These are phyloP conservation scores for Sialis lutaria DNA, from an alignment of 2,888 invertebrate species.

Conservation along the genomic window DNA sequence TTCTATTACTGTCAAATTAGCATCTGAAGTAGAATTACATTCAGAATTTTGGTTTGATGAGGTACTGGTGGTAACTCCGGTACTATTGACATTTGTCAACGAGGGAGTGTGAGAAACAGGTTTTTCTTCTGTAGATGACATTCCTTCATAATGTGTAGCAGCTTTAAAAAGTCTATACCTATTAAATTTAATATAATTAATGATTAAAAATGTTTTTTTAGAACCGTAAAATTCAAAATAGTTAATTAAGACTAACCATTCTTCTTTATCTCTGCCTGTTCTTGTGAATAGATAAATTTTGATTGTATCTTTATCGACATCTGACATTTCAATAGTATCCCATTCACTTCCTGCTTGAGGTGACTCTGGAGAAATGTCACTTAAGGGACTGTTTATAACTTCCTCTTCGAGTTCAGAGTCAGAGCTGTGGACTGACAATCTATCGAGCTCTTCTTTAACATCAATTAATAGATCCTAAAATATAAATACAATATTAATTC, in stretches of 20 bases:
- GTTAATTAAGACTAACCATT: slow-evolving; percentile 43
- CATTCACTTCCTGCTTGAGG: not conserved
- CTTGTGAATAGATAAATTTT: slow-evolving; percentile 49
- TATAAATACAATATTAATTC: no score
- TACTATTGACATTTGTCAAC: no score
- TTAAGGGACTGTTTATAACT: no score
- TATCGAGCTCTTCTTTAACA: no score
- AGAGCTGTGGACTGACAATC: no score
- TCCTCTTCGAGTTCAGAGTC: no score
- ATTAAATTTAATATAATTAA: not conserved
- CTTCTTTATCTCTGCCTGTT: slow-evolving; percentile 79
- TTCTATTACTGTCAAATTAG: not conserved
- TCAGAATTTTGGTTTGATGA: not conserved
- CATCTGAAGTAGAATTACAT: not conserved
- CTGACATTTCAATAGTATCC: not conserved
- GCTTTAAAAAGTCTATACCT: slow-evolving; percentile 2
- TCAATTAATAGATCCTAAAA: no score
- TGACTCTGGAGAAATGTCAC: no score
- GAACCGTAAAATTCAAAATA: not conserved
- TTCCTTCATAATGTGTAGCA: slow-evolving; percentile 1
- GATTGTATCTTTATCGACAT: slow-evolving; percentile 1
- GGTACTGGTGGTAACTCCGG: not conserved
- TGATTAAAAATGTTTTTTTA: not conserved
- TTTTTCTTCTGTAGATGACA: not conserved
- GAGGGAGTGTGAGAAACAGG: no score